Evolutionary conservation across 1,140 invertebrate genomes (phyloP), one percentile per base, ranked within the genome.

Genomic region (Euschistus heros): DNA sequence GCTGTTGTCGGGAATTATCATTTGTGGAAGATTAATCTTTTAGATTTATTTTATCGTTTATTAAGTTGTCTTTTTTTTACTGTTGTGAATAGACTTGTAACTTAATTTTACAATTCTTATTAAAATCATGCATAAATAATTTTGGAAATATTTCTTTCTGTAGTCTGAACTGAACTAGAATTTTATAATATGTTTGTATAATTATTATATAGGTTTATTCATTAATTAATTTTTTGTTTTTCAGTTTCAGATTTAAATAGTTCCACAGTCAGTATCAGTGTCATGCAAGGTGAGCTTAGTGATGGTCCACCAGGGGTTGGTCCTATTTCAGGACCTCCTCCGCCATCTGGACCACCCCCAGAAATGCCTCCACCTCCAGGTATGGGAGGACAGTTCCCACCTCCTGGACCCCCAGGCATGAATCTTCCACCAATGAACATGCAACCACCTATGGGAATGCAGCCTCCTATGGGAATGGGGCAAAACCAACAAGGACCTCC

Each of bases 231-330:
- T 42, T 62, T 18, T 37, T 62, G 13, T 54, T 64, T n/a, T 7
- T 24, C 42, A 42, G 54, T 57, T 61, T 26, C 46, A 54, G 44
- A 61, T 66, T 33, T 44, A 61, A 54, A 24, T 65, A 22, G 62
- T 63, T 63, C 30, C 18, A 59, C 54, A 55, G 8, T 33, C 1
- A 30, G 1, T 61, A 61, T 30, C 1, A 30, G 1, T 61, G 50
- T 30, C n/a, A 44, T 62, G 30, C 59, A 62, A 22, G 63, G 50
- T 13, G 63, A 54, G n/a, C 42, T 66, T 18, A 44, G 57, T 42
- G 61, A 63, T 42, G 54, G 62, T 5, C 66, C 66, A 24, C 66
- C 62, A 33, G 66, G 66, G 2, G 33, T 52, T 65, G 64, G 64
- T 13, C 33, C 33, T 7, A 59, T 65, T 30, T 50, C 66, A 42